A percentile compares a stretch with the other conserved stretches of the same genome.
Conservation (phyloP, 2,797 vertebrate genomes). For the Corythornis leucogaster region DNA sequence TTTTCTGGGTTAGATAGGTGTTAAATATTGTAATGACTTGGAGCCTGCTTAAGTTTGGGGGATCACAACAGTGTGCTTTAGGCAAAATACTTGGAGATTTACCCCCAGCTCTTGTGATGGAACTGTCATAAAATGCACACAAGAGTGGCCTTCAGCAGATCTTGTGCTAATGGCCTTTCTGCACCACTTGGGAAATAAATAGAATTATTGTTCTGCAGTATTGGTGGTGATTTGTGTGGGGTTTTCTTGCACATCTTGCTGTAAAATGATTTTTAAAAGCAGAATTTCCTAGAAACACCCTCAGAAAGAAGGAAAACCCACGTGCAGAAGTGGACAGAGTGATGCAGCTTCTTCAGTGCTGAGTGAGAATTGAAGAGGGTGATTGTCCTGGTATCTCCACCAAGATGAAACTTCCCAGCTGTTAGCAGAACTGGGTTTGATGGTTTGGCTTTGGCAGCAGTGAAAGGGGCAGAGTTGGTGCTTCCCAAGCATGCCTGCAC, state of each 20-base stretch:
- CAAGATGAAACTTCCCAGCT: not conserved
- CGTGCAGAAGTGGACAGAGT: not conserved
- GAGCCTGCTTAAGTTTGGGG: not conserved
- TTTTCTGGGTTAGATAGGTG: not conserved
- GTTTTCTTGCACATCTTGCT: not conserved
- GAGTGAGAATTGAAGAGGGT: not conserved
- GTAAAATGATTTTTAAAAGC: not conserved
- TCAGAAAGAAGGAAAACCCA: not conserved
- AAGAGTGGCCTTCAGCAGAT: not conserved
- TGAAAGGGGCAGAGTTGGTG: not conserved
- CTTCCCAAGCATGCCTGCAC: not conserved
- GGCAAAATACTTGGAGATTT: not conserved
- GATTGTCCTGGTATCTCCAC: not conserved
- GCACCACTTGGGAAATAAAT: not conserved
- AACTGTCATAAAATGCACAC: not conserved
- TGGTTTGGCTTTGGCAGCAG: not conserved
- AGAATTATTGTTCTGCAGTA: not conserved
- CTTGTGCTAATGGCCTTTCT: not conserved
- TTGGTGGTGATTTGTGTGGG: not conserved
- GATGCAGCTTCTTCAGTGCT: not conserved
- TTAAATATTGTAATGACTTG: not conserved
- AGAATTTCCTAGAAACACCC: not conserved
- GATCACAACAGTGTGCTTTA: not conserved
- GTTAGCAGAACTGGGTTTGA: not conserved
- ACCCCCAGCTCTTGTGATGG: not conserved